Percentiles rank a stretch among this genome's conserved stretches.
Evolutionary conservation across 2,888 invertebrate species (phyloP).

Genomic region (Watsonalla cultraria): DNA sequence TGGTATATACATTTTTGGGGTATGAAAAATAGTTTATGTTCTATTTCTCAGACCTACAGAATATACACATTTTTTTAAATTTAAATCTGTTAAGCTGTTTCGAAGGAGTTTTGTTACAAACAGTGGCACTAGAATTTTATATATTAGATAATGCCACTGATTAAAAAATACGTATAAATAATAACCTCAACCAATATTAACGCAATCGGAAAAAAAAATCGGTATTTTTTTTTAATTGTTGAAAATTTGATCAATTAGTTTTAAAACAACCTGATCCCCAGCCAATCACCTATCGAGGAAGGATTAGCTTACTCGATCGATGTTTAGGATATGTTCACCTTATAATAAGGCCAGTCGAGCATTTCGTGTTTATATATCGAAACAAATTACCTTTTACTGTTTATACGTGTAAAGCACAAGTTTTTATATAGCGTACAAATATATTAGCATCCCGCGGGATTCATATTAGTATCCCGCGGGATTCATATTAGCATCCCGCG

Average conservation of each 20-base stretch:
- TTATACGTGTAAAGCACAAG: neutral
- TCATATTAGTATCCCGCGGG: neutral
- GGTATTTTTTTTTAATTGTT: no score
- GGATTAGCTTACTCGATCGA: conserved; percentile 44
- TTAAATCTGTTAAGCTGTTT: no score
- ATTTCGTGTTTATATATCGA: conserved; percentile 31
- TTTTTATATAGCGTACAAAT: neutral
- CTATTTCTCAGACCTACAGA: no score
- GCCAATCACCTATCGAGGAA: conserved; percentile 19
- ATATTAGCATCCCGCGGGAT: neutral
- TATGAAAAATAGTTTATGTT: no score
- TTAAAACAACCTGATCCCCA: conserved; percentile 15
- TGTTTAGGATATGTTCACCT: conserved; percentile 36
- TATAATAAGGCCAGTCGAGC: conserved; percentile 49
- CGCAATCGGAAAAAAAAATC: no score
- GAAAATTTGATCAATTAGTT: neutral
- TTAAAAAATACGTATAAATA: no score
- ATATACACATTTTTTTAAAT: no score
- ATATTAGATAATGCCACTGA: no score
- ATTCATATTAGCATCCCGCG: neutral
- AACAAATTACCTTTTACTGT: neutral
- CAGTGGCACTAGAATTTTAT: no score
- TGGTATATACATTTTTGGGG: no score
- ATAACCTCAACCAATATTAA: no score
- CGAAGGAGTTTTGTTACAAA: no score